Evolutionary conservation across 2,797 vertebrate genomes (phyloP).

Genomic region (Choloepus didactylus): DNA sequence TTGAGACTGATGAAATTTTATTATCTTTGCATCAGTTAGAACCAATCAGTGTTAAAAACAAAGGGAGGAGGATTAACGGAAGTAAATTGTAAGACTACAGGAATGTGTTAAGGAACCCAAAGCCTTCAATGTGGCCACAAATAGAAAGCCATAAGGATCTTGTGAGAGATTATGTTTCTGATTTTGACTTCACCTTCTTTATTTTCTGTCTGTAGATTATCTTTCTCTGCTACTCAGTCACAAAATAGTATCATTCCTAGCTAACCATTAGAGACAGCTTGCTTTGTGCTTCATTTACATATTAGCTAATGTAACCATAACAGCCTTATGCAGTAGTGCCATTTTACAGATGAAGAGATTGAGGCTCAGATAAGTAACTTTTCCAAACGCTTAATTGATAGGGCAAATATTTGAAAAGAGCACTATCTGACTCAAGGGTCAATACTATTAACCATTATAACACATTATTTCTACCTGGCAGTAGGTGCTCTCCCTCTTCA

Average conservation of each 20-base stretch:
- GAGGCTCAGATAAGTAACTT: background rate
- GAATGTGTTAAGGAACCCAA: background rate
- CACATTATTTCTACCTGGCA: background rate
- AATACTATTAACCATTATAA: background rate
- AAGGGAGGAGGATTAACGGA: background rate
- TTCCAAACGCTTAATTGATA: background rate
- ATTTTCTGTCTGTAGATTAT: background rate
- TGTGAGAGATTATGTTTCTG: background rate
- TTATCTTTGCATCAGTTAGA: slow-evolving; percentile 5
- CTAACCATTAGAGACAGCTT: background rate
- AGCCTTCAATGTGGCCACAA: background rate
- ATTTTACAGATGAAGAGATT: background rate
- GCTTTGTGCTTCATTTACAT: background rate
- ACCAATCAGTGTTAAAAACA: background rate
- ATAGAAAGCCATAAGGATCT: background rate
- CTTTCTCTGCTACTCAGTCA: background rate
- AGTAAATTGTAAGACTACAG: background rate
- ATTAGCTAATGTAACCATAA: background rate
- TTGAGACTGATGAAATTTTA: background rate
- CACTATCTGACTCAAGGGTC: background rate
- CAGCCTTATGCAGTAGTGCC: background rate
- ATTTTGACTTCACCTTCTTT: background rate
- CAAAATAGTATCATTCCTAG: background rate
- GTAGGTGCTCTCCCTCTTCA: background rate
- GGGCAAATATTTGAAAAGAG: background rate